Conservation (phyloP, 2,113 vertebrate species). For the Ceyx cyanopectus region DNA sequence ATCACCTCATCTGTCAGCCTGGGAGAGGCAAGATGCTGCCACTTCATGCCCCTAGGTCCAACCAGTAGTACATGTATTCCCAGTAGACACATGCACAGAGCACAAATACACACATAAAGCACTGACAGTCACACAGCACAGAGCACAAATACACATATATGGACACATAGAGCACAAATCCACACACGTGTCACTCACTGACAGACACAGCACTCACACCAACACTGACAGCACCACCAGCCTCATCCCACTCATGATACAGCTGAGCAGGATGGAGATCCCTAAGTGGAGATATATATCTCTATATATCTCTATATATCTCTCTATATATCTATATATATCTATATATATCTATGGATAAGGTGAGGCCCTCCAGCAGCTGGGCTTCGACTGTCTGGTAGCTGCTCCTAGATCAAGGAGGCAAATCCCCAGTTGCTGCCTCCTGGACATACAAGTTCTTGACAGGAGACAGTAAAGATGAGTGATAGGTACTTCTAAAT, state of each 20-base stretch:
- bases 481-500: neutral
- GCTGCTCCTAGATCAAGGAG: neutral
- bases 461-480: neutral
- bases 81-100: neutral
- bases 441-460: neutral
- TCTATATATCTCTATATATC: neutral
- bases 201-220: neutral
- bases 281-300: neutral
- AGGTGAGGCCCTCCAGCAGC: neutral
- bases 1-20: neutral
- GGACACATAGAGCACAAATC: neutral
- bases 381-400: neutral
- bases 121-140: too few species aligned
- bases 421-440: neutral
- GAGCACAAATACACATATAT: neutral
- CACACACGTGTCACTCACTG: too few species aligned
- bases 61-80: neutral
- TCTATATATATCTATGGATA: neutral
- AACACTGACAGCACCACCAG: neutral
- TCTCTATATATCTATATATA: too few species aligned
- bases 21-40: neutral
- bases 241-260: neutral
- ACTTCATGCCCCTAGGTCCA: neutral
- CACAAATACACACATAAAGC: neutral
- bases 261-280: fast-evolving